phyloP scores from a whole-genome alignment of 1,140 invertebrate species.

The Lepidurus packardi region DNA sequence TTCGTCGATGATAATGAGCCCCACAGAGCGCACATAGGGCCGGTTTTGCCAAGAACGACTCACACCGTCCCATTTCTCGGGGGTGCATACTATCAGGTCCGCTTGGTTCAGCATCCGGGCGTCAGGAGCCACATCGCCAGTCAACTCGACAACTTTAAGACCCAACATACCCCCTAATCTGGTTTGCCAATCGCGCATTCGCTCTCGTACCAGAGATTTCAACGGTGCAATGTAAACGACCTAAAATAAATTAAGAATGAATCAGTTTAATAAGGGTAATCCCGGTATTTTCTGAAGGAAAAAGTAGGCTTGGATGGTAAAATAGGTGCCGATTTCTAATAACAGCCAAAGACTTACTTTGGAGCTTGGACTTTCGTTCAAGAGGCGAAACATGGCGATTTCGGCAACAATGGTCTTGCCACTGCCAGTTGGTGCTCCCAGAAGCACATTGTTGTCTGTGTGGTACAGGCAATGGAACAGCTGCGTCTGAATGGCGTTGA shows the following conservation, averaged over 20 bases:
- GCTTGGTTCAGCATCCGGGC: slow-evolving; percentile 73
- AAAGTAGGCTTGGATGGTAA: slow-evolving; percentile 33
- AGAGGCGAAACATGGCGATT: slow-evolving; percentile 91
- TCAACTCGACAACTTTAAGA: slow-evolving; percentile 90
- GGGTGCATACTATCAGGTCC: slow-evolving; percentile 94
- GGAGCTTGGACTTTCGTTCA: slow-evolving; percentile 70
- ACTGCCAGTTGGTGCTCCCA: slow-evolving; percentile 97
- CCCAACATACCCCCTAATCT: slow-evolving; percentile 70
- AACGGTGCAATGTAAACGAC: slow-evolving; percentile 97
- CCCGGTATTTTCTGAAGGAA: slow-evolving; percentile 31
- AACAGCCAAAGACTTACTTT: slow-evolving; percentile 58
- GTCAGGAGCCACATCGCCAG: slow-evolving; percentile 92
- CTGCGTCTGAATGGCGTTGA: slow-evolving; percentile 99
- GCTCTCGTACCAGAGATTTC: slow-evolving; percentile 93
- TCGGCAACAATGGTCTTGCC: slow-evolving; percentile 99
- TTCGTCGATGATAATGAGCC: slow-evolving; percentile 94
- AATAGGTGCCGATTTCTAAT: background rate
- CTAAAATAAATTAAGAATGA: slow-evolving; percentile 43
- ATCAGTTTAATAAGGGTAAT: background rate
- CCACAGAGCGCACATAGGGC: slow-evolving; percentile 86
- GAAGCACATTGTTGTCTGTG: slow-evolving; percentile 85
- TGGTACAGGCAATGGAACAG: slow-evolving; percentile 95
- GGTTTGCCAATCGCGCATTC: slow-evolving; percentile 94
- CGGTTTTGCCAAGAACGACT: slow-evolving; percentile 95
- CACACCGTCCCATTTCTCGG: slow-evolving; percentile 99